phyloP scores from a whole-genome alignment of 2,797 vertebrate species.

The Cossypha dichroa region DNA sequence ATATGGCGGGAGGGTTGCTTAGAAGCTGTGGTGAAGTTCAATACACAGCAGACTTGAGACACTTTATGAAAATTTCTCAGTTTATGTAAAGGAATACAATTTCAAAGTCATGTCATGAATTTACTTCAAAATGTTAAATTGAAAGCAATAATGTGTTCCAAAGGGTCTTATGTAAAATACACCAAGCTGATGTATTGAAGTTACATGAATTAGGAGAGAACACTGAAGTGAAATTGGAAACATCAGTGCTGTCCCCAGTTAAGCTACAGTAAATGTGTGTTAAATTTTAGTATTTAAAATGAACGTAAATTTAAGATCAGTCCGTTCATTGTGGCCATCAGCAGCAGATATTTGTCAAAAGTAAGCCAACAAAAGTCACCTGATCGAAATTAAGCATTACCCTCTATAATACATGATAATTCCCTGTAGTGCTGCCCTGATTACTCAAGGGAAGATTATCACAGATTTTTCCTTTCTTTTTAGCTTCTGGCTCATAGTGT shows the following conservation, averaged over 20 bases:
- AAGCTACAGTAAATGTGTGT: background rate
- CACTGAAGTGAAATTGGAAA: conserved; percentile 15
- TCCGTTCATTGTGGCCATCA: background rate
- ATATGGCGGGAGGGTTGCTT: background rate
- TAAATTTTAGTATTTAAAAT: background rate
- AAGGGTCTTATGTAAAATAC: conserved; percentile 16
- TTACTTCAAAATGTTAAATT: conserved; percentile 22
- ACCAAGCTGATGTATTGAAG: background rate
- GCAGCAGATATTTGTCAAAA: conserved; percentile 1
- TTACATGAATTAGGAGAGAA: background rate
- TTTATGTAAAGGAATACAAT: background rate
- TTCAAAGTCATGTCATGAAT: conserved; percentile 4
- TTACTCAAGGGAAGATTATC: background rate
- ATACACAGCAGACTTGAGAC: background rate
- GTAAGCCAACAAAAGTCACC: background rate
- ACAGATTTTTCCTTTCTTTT: conserved; percentile 8
- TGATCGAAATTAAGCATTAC: background rate
- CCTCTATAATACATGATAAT: background rate
- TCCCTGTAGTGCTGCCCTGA: background rate
- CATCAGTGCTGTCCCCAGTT: background rate
- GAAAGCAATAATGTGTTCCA: conserved; percentile 13
- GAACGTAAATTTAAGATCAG: background rate
- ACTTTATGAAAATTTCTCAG: background rate
- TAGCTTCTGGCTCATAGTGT: background rate
- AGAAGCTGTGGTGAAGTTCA: background rate